These are phyloP conservation scores for Toxonevra muliebris DNA, from an alignment of 2,888 invertebrate species.

Conservation along the genomic window DNA sequence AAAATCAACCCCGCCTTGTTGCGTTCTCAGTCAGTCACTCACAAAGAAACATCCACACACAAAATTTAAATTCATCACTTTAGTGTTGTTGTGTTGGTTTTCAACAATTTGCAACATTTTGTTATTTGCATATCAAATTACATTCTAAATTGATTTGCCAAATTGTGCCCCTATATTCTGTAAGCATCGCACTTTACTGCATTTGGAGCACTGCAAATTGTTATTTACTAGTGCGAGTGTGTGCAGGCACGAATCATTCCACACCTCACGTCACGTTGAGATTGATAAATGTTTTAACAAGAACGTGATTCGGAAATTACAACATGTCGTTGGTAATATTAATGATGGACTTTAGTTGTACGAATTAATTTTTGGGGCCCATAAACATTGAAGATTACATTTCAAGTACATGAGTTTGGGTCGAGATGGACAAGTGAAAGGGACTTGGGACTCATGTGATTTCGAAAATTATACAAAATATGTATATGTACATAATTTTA, in stretches of 20 bases:
- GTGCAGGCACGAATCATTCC: not conserved
- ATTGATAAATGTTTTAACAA: conserved; percentile 28
- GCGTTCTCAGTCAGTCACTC: too few relatives aligned
- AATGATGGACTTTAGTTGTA: conserved; percentile 24
- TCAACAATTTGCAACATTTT: conserved; percentile 34
- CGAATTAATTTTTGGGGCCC: conserved; percentile 16
- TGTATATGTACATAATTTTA: too few relatives aligned
- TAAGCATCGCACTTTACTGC: too few relatives aligned
- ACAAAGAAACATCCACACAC: too few relatives aligned
- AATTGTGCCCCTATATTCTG: conserved; percentile 32
- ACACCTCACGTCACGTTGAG: conserved; percentile 11
- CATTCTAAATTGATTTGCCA: conserved; percentile 59
- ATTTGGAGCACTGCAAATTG: not conserved
- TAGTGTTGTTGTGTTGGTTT: conserved; percentile 1
- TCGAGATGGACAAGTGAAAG: not conserved
- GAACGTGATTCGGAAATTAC: conserved; percentile 32
- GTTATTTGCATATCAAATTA: conserved; percentile 56
- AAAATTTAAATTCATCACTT: too few relatives aligned
- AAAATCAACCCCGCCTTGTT: too few relatives aligned
- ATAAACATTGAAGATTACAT: too few relatives aligned
- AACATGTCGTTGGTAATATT: conserved; percentile 30
- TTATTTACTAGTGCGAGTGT: not conserved
- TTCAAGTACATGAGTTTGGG: not conserved
- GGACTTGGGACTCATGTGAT: not conserved
- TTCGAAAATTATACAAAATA: not conserved